phyloP scores from a whole-genome alignment of 2,888 invertebrate genomes.

The Caenorhabditis sp. region DNA sequence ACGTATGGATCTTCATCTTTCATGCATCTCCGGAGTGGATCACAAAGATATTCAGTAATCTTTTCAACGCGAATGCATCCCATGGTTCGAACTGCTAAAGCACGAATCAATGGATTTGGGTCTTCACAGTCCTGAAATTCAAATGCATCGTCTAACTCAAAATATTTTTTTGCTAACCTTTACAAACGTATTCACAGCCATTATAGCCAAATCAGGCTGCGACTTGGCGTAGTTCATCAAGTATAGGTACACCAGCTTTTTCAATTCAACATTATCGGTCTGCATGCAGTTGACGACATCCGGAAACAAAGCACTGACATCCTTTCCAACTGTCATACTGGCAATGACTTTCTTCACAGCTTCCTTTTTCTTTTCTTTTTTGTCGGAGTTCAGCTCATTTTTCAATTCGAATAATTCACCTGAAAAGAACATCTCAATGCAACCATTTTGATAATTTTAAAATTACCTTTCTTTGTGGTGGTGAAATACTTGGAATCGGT shows the following conservation, averaged over 20 bases:
- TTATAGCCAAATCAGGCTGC: constrained; percentile 99
- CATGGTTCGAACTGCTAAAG: constrained; percentile 98
- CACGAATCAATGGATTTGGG: constrained; percentile 98
- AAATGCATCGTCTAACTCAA: no score
- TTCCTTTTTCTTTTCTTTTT: constrained; percentile 99
- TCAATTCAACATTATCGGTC: constrained; percentile 98
- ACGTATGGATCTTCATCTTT: constrained; percentile 97
- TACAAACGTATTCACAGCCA: constrained; percentile 99
- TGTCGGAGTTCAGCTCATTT: constrained; percentile 98
- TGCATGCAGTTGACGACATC: constrained; percentile 99
- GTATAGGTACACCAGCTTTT: constrained; percentile 98
- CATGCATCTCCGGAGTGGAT: constrained; percentile 91
- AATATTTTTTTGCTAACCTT: no score
- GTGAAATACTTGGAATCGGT: constrained; percentile 99
- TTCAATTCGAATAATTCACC: constrained; percentile 99
- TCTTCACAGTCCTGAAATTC: constrained; percentile 98
- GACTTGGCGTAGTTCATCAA: constrained; percentile 99
- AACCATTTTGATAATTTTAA: neutral
- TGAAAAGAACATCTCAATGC: constrained; percentile 66
- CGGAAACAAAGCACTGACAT: constrained; percentile 96
- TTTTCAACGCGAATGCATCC: constrained; percentile 99
- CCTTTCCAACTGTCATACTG: constrained; percentile 99
- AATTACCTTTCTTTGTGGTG: constrained; percentile 94
- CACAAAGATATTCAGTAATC: constrained; percentile 99
- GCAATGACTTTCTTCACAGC: constrained; percentile 99